A percentile compares a stretch with the other conserved stretches of the same genome.
phyloP scores from a whole-genome alignment of 2,888 invertebrate genomes.

The Plebejus anna region DNA sequence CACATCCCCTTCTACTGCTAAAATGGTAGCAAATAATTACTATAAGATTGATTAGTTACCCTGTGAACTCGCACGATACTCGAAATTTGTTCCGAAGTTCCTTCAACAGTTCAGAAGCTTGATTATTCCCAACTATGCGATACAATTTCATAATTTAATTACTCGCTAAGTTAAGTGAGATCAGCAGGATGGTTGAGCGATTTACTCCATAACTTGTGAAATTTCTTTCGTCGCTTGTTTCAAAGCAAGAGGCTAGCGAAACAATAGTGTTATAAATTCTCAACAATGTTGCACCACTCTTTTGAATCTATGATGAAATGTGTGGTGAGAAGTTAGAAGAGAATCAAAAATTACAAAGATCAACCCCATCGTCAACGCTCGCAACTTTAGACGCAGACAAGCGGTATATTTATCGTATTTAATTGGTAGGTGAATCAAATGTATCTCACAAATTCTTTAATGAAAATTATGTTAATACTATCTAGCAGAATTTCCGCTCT shows the following conservation, averaged over 20 bases:
- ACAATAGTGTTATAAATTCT: too few relatives aligned
- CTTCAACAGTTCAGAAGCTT: slow-evolving; percentile 9
- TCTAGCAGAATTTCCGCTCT: too few relatives aligned
- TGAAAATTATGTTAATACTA: too few relatives aligned
- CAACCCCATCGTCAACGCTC: too few relatives aligned
- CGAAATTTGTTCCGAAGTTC: slow-evolving; percentile 13
- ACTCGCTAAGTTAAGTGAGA: not conserved
- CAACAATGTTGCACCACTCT: too few relatives aligned
- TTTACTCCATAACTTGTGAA: not conserved
- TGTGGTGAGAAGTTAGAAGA: too few relatives aligned
- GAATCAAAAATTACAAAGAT: too few relatives aligned
- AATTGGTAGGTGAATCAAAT: not conserved
- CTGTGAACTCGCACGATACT: not conserved
- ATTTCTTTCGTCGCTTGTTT: not conserved
- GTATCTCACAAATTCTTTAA: too few relatives aligned
- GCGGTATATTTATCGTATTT: not conserved
- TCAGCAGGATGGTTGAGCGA: not conserved
- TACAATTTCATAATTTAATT: slow-evolving; percentile 19
- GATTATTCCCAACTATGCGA: slow-evolving; percentile 19
- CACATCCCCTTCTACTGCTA: not conserved
- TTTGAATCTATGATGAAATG: too few relatives aligned
- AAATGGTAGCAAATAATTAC: not conserved
- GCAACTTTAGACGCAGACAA: too few relatives aligned
- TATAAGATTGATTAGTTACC: not conserved
- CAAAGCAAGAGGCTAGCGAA: not conserved